These are phyloP conservation scores for Ptyas mucosa DNA, from an alignment of 2,113 vertebrate genomes.

Conservation along the genomic window DNA sequence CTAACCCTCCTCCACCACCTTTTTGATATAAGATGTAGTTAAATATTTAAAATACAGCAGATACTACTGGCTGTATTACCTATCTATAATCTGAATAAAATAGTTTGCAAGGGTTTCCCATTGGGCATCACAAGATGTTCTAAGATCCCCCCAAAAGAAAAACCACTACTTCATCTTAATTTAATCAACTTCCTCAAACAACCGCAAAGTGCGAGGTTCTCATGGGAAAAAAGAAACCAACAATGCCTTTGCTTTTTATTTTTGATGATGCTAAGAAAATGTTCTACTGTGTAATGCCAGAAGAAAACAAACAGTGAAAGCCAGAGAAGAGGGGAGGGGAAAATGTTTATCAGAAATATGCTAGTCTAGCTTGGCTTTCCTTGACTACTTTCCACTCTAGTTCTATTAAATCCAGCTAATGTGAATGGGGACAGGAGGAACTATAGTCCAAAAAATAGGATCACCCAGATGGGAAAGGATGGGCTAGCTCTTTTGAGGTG, in stretches of 20 bases:
- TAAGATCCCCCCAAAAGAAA: slow-evolving; percentile 37
- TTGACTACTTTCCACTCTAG: neutral
- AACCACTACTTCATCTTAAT: slow-evolving; percentile 50
- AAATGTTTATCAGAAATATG: neutral
- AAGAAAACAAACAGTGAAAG: slow-evolving; percentile 21
- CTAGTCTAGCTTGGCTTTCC: neutral
- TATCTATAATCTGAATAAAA: slow-evolving; percentile 49
- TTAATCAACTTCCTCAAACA: slow-evolving; percentile 81
- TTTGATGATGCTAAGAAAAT: slow-evolving; percentile 46
- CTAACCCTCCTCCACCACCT: neutral
- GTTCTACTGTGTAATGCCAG: slow-evolving; percentile 34
- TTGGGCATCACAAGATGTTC: slow-evolving; percentile 54
- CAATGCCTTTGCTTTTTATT: slow-evolving; percentile 39
- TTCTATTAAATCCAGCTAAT: neutral
- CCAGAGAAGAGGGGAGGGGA: neutral
- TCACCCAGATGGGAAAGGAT: neutral
- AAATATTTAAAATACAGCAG: neutral
- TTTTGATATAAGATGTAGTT: neutral
- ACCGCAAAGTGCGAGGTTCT: slow-evolving; percentile 75
- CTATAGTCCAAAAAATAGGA: neutral
- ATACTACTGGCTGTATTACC: slow-evolving; percentile 60
- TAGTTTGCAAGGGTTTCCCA: slow-evolving; percentile 60
- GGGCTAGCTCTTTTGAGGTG: neutral
- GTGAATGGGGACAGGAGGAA: neutral
- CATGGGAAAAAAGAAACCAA: slow-evolving; percentile 76